phyloP scores from a whole-genome alignment of 2,888 invertebrate genomes.

The Idaea biselata region DNA sequence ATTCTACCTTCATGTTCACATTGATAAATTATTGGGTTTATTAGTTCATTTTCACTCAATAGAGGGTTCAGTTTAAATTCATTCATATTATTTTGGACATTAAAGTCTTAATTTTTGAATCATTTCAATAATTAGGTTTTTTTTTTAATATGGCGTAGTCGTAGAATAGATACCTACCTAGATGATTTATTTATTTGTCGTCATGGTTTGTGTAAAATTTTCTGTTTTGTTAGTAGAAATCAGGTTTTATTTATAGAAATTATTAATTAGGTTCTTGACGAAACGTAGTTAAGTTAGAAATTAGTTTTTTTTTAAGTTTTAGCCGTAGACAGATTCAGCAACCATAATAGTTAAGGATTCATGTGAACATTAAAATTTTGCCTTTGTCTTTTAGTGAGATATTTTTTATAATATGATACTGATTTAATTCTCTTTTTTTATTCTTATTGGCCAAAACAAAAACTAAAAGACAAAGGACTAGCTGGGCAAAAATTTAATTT shows the following conservation, averaged over 20 bases:
- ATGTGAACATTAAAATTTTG: constrained; percentile 9
- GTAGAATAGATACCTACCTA: neutral
- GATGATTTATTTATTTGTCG: neutral
- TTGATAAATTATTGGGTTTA: neutral
- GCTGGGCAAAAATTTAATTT: constrained; percentile 24
- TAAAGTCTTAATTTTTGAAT: neutral
- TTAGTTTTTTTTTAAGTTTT: neutral
- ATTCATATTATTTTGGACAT: neutral
- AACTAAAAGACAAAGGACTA: constrained; percentile 32
- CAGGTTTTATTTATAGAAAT: neutral
- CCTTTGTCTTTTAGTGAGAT: constrained; percentile 18
- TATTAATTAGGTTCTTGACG: neutral
- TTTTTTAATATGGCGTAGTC: neutral
- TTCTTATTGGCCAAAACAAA: constrained; percentile 12
- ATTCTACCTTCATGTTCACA: neutral
- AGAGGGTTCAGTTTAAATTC: neutral
- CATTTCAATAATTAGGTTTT: neutral
- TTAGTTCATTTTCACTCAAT: neutral
- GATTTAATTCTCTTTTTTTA: neutral
- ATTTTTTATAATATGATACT: neutral
- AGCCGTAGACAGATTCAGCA: neutral
- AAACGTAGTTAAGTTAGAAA: too few relatives aligned
- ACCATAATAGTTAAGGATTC: constrained; percentile 6
- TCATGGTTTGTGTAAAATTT: neutral
- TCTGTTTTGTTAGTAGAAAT: neutral